phyloP scores from a whole-genome alignment of 2,797 vertebrate species.

The Periophthalmus magnuspinnatus region DNA sequence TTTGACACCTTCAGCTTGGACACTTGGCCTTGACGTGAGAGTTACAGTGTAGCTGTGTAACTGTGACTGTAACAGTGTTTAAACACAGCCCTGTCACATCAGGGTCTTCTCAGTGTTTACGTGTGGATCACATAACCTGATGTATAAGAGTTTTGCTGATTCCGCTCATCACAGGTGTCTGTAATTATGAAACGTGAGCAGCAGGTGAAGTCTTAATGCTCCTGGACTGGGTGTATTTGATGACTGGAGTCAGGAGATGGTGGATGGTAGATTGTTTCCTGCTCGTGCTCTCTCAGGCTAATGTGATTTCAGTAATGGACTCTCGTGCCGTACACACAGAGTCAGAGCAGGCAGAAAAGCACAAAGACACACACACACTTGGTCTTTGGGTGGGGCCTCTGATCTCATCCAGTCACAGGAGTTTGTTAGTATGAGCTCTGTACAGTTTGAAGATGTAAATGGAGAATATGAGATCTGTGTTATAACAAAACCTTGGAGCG shows the following conservation, averaged over 20 bases:
- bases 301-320: conserved; percentile 83
- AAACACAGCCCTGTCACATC: not conserved
- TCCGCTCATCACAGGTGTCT: not conserved
- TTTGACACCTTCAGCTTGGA: not conserved
- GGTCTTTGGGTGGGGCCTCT: conserved; percentile 57
- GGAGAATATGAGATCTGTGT: not conserved
- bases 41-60: conserved; percentile 2
- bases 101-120: not conserved
- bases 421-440: conserved; percentile 16
- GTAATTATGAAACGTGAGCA: not conserved
- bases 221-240: conserved; percentile 19
- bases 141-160: not conserved
- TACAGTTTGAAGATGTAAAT: conserved; percentile 8
- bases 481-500: not conserved
- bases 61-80: too few species aligned
- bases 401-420: conserved; percentile 27
- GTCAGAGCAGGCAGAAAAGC: conserved; percentile 14
- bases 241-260: conserved; percentile 56
- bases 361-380: conserved; percentile 38
- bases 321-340: conserved; percentile 46
- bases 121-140: too few species aligned
- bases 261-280: conserved; percentile 60
- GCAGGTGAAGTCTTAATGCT: not conserved
- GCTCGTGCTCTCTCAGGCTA: conserved; percentile 64
- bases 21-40: not conserved